These are phyloP conservation scores for Mionectes macconnelli DNA, from an alignment of 2,113 vertebrate genomes.

Conservation along the genomic window DNA sequence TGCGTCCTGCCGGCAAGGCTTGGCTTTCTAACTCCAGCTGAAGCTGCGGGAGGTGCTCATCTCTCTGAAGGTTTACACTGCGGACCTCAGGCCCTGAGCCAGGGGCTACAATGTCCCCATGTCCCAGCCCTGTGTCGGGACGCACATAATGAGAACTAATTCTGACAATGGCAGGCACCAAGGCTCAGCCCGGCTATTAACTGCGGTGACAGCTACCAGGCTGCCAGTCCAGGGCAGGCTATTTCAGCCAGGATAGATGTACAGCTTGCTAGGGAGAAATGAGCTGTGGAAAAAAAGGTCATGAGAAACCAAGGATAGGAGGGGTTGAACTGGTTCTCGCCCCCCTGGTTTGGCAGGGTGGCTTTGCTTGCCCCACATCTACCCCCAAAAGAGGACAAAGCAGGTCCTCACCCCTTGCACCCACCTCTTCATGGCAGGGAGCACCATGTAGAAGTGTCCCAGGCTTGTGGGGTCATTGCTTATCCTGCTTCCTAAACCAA, in stretches of 20 bases:
- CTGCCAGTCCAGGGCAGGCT: neutral
- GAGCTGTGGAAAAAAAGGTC: neutral
- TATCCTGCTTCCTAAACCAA: neutral
- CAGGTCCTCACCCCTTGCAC: neutral
- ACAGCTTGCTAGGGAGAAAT: neutral
- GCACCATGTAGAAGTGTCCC: neutral
- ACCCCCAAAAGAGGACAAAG: neutral
- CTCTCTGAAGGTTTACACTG: neutral
- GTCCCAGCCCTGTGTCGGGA: neutral
- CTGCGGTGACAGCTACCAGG: rapidly evolving
- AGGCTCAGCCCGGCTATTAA: neutral
- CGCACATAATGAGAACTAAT: rapidly evolving
- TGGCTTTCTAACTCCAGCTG: neutral
- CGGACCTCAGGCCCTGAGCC: neutral
- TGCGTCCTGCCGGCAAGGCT: neutral
- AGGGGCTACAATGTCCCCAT: neutral
- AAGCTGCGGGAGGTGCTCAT: neutral
- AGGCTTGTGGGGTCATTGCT: neutral
- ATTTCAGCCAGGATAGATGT: neutral
- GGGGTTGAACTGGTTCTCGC: neutral
- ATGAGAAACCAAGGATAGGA: neutral
- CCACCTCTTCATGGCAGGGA: neutral
- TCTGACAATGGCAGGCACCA: neutral
- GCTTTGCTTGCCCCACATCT: neutral
- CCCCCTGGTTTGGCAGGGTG: rapidly evolving